These are phyloP conservation scores for Mugil cephalus DNA, from an alignment of 2,113 vertebrate species.

Conservation along the genomic window DNA sequence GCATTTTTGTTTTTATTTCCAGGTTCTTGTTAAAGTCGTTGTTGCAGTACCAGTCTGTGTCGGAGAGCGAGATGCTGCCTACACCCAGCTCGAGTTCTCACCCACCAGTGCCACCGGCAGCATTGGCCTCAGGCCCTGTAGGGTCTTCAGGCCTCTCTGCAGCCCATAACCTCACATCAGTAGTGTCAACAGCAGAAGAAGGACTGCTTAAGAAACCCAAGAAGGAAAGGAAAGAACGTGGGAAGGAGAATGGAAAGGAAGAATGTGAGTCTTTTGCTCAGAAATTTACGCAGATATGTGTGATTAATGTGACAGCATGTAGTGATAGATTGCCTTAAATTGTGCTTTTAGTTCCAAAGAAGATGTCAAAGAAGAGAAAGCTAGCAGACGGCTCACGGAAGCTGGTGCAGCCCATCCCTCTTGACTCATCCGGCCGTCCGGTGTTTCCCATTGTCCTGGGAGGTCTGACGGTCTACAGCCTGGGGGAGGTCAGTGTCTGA, in stretches of 20 bases:
- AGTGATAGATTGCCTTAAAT: not conserved
- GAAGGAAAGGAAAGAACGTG: constrained; percentile 89
- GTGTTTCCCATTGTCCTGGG: constrained; percentile 91
- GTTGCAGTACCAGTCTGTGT: constrained; percentile 88
- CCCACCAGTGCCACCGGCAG: constrained; percentile 48
- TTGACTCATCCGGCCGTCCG: constrained; percentile 90
- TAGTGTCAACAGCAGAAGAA: constrained; percentile 76
- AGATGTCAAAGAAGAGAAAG: constrained; percentile 89
- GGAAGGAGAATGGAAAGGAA: constrained; percentile 89
- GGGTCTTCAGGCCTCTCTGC: constrained; percentile 57
- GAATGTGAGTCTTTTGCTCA: constrained; percentile 79
- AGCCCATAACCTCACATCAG: constrained; percentile 66
- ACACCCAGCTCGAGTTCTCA: constrained; percentile 69
- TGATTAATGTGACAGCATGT: not conserved
- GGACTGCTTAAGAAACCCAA: constrained; percentile 83
- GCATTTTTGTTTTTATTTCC: constrained; percentile 7
- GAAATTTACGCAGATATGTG: not conserved
- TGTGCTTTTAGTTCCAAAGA: constrained; percentile 82
- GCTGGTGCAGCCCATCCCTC: constrained; percentile 89
- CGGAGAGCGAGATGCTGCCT: constrained; percentile 85
- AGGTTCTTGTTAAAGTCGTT: constrained; percentile 91
- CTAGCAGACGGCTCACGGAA: constrained; percentile 84
- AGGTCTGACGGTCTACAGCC: constrained; percentile 91
- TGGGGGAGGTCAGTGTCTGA: constrained; percentile 87
- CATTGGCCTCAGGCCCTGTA: constrained; percentile 57